Evolutionary conservation across 1,140 invertebrate genomes (phyloP), one percentile per base, ranked within the genome.

Genomic region (Stegodyphus dumicola): DNA sequence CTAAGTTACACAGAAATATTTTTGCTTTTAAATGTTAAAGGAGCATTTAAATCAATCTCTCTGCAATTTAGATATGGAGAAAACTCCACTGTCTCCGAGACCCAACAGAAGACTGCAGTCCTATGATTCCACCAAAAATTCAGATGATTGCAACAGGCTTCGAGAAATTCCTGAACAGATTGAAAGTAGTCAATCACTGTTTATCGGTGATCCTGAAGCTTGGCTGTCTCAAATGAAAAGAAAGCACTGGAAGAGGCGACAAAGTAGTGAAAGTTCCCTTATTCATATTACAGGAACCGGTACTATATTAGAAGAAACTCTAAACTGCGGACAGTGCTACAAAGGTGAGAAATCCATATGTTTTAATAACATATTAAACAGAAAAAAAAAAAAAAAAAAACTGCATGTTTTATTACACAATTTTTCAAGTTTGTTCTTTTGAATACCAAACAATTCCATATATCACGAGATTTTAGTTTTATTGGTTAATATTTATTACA

Each of bases 221-320:
- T 10, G 15, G 9, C 9, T 60, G 9, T 9, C 9, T 60, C 15
- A 9, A 60, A 10, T 17, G 54, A 83, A 56, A 0, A 17, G 15
- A n/a, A 9, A 64, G 11, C 15, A 51, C 9, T 60, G 64, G 65
- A 77, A 85, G 10, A 67, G 76, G 17, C 18, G 84, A 33, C 74
- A 85, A 33, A 77, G 84, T 67, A 85, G 84, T 56, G 75, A 77
- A 73, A 67, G 76, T 5, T 56, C 84, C 6, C 33, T 85, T 49
- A 85, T 85, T 10, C 84, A 85, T 17, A 85, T 85, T 17, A 85
- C 84, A 7, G 84, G 84, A 0, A 85, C 84, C 1, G 84, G 84
- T 0, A 85, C 84, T 0, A 70, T 66, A 33, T 60, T 66, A 6
- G 84, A 85, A 49, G 84, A 85, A 7, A 18, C 53, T 11, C 49